These are phyloP conservation scores for Epinotia bilunana DNA, from an alignment of 2,888 invertebrate species.

Conservation along the genomic window DNA sequence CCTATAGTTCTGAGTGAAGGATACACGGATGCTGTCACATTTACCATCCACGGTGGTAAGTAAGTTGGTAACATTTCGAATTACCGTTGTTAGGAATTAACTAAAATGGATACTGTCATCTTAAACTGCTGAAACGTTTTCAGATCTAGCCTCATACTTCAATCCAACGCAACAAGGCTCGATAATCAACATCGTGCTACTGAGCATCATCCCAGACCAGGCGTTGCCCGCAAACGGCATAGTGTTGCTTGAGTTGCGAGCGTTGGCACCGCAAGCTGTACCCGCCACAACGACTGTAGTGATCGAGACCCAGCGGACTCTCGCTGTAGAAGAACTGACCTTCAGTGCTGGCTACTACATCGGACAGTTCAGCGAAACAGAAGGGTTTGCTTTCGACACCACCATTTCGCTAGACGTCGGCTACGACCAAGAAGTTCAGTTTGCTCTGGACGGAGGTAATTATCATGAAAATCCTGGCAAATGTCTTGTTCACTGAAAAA, in stretches of 20 bases:
- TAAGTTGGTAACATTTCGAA: background rate
- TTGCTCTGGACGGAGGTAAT: slow-evolving; percentile 46
- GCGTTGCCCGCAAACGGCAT: slow-evolving; percentile 47
- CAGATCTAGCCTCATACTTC: slow-evolving; percentile 47
- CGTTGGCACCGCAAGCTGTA: slow-evolving; percentile 46
- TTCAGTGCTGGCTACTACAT: slow-evolving; percentile 54
- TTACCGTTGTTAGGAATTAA: background rate
- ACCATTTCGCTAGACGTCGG: slow-evolving; percentile 50
- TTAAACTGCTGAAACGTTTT: slow-evolving; percentile 22
- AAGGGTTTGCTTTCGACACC: slow-evolving; percentile 47
- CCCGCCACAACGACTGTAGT: slow-evolving; percentile 47
- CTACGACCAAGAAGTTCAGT: slow-evolving; percentile 49
- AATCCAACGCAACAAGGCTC: slow-evolving; percentile 27
- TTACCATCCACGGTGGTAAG: slow-evolving; percentile 47
- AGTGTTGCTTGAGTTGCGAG: slow-evolving; percentile 50
- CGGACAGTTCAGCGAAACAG: slow-evolving; percentile 49
- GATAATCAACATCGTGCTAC: slow-evolving; percentile 45
- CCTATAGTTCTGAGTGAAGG: slow-evolving; percentile 46
- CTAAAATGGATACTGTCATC: background rate
- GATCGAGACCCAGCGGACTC: slow-evolving; percentile 38
- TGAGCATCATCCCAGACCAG: slow-evolving; percentile 48
- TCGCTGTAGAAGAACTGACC: slow-evolving; percentile 36
- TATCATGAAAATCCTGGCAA: too few relatives aligned
- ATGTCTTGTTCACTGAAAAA: background rate
- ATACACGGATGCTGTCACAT: slow-evolving; percentile 44